These are phyloP conservation scores for Temnothorax unifasciatus DNA, from an alignment of 2,888 invertebrate species.

Conservation along the genomic window DNA sequence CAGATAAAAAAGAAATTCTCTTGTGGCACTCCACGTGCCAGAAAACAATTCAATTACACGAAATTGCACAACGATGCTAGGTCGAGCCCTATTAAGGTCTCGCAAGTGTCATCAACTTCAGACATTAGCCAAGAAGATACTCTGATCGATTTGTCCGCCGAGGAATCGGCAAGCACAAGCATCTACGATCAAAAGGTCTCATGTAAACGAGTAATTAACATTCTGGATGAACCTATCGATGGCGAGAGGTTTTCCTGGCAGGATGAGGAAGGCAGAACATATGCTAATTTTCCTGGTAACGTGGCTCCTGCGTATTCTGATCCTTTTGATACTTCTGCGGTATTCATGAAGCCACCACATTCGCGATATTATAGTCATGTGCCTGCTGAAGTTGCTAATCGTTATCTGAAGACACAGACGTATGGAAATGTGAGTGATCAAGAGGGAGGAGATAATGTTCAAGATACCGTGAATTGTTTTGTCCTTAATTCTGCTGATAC, in stretches of 20 bases:
- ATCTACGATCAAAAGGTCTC: slow-evolving; percentile 67
- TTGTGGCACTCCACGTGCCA: slow-evolving; percentile 82
- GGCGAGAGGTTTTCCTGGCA: slow-evolving; percentile 78
- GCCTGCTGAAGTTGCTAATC: slow-evolving; percentile 80
- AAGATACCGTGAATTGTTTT: slow-evolving; percentile 64
- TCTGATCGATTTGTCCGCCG: slow-evolving; percentile 92
- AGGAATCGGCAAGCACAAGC: slow-evolving; percentile 84
- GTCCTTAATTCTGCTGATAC: slow-evolving; percentile 59
- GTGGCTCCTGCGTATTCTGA: slow-evolving; percentile 85
- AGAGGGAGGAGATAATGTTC: slow-evolving; percentile 54
- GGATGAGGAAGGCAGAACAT: slow-evolving; percentile 78
- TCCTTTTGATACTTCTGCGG: slow-evolving; percentile 90
- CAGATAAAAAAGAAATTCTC: slow-evolving; percentile 86
- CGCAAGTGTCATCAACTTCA: slow-evolving; percentile 84
- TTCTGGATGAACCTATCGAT: slow-evolving; percentile 85
- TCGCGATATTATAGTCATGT: slow-evolving; percentile 86
- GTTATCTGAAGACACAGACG: slow-evolving; percentile 76
- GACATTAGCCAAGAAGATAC: slow-evolving; percentile 88
- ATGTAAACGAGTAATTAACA: slow-evolving; percentile 82
- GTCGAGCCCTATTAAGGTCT: slow-evolving; percentile 82
- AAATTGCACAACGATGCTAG: slow-evolving; percentile 92
- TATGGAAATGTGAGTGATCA: slow-evolving; percentile 81
- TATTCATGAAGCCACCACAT: slow-evolving; percentile 82
- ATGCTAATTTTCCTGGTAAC: slow-evolving; percentile 82
- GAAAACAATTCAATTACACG: slow-evolving; percentile 93